phyloP scores from a whole-genome alignment of 2,888 invertebrate species.

The Campoletis raptor region DNA sequence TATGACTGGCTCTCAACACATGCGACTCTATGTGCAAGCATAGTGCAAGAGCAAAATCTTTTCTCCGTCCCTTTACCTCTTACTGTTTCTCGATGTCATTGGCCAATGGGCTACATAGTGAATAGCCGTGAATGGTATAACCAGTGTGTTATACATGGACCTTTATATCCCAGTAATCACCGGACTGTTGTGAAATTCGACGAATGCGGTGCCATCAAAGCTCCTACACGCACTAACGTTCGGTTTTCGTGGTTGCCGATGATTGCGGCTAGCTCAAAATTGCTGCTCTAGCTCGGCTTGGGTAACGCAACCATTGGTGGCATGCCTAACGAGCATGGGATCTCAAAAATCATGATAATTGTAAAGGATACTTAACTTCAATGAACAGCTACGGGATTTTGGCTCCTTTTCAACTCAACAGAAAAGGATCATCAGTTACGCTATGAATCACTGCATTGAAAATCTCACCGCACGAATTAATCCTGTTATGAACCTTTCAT shows the following conservation, averaged over 20 bases:
- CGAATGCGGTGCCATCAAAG: conserved; percentile 61
- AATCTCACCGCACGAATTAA: background rate
- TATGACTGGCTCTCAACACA: background rate
- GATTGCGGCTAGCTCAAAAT: conserved; percentile 33
- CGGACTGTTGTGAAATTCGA: conserved; percentile 61
- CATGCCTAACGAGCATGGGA: background rate
- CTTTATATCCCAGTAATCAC: conserved; percentile 43
- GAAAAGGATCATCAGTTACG: background rate
- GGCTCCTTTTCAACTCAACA: background rate
- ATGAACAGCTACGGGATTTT: conserved; percentile 8
- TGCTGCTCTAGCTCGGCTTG: background rate
- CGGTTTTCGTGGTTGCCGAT: conserved; percentile 38
- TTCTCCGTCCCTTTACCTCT: background rate
- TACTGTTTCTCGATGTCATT: background rate
- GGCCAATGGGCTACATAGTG: conserved; percentile 42
- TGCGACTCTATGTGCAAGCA: conserved; percentile 11
- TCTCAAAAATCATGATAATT: conserved; percentile 21
- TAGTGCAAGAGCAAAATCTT: background rate
- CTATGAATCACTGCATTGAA: background rate
- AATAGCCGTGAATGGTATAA: conserved; percentile 46
- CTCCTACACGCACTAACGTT: conserved; percentile 35
- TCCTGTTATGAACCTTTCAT: background rate
- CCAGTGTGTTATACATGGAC: conserved; percentile 9
- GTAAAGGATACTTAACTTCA: conserved; percentile 7
- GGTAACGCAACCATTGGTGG: background rate